Evolutionary conservation across 2,888 invertebrate species (phyloP), one percentile per base, ranked within the genome.

Genomic region (Hoplodrina blanda): DNA sequence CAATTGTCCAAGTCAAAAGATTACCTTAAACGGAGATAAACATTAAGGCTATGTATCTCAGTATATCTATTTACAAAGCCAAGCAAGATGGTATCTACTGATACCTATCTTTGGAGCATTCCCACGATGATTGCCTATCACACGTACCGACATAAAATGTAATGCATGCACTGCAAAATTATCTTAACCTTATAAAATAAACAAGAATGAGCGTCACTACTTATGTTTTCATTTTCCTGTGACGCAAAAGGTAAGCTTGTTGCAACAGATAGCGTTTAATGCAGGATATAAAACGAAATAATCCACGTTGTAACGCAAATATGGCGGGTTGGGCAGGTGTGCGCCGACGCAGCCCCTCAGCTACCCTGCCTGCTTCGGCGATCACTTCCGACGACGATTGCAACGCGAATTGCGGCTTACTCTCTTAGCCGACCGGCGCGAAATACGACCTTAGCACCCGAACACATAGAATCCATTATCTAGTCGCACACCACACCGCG

Each of bases 271-370:
- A 82, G 56, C 20, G 69, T 65, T 71, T 65, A 79, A 73, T 67
- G 59, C 55, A 66, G 61, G 64, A 70, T 72, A 70, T 66, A 72
- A 69, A 80, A 82, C 73, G 72, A 82, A 80, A 81, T 75, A 77
- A 83, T 76, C 73, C 65, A 55, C 71, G 69, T 70, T 76, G 60
- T 64, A 78, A 80, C 86, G 85, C 87, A 89, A 90, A 87, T 83
- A 87, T 90, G 85, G 88, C 90, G 89, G 88, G 87, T 86, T 86
- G 81, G 89, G 92, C 94, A 94, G 93, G 93, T 94, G 94, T 83
- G 88, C 87, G 85, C 88, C 87, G 85, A 84, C 85, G 85, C 89
- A 87, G 88, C 89, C 91, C 91, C 87, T 83, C 80, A 80, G 77
- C 78, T 86, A 87, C 85, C 82, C 85, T 84, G 82, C 74, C 64